phyloP scores from a whole-genome alignment of 2,797 vertebrate species.

The Rachycentron canadum region DNA sequence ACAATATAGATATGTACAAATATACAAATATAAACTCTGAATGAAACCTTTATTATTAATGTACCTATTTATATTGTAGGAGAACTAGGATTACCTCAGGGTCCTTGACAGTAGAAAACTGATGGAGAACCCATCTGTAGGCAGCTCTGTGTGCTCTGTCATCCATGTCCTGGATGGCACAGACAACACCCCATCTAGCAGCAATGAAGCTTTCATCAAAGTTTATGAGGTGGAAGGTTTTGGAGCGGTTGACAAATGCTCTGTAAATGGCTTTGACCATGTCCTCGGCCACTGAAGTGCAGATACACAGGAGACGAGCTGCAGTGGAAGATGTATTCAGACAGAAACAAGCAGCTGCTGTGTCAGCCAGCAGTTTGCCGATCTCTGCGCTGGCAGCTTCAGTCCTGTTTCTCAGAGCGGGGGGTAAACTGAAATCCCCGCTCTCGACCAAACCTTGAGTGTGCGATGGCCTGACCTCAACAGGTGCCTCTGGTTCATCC shows the following conservation, averaged over 20 bases:
- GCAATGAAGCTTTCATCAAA: slow-evolving; percentile 9
- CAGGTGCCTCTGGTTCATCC: neutral
- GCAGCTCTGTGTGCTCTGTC: neutral
- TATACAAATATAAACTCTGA: too few relatives aligned
- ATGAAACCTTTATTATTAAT: neutral
- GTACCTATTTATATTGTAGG: too few relatives aligned
- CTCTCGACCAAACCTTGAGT: neutral
- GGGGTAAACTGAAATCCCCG: neutral
- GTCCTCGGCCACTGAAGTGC: neutral
- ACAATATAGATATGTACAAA: too few relatives aligned
- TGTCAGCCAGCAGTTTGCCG: slow-evolving; percentile 16
- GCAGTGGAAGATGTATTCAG: neutral
- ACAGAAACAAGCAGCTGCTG: slow-evolving; percentile 4
- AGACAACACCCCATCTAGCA: neutral
- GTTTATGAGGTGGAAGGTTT: slow-evolving; percentile 25
- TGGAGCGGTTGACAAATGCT: neutral
- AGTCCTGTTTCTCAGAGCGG: neutral
- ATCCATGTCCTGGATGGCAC: slow-evolving; percentile 8
- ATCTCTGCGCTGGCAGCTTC: neutral
- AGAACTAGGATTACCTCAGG: neutral
- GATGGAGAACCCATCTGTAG: too few relatives aligned
- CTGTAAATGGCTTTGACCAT: slow-evolving; percentile 15
- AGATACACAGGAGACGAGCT: neutral
- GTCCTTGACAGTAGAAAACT: neutral
- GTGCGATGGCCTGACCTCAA: neutral